Evolutionary conservation across 2,797 vertebrate genomes (phyloP).

Genomic region (Borostomias antarcticus): DNA sequence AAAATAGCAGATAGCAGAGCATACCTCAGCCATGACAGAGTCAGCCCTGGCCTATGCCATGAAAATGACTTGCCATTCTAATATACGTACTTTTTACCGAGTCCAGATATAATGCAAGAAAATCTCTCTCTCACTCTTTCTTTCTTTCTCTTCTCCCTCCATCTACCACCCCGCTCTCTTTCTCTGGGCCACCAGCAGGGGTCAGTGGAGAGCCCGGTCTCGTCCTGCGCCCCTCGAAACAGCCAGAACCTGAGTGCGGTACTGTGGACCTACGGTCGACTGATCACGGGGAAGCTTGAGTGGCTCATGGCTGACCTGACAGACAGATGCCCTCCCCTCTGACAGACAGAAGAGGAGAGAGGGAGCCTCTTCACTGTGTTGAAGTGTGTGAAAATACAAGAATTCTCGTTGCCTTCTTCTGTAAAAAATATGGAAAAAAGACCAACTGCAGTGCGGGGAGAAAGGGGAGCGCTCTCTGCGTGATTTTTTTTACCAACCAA

Average conservation of each 20-base stretch:
- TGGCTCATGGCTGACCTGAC: conserved; percentile 60
- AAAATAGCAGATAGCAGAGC: conserved; percentile 56
- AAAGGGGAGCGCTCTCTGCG: too few relatives aligned
- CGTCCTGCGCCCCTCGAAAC: conserved; percentile 57
- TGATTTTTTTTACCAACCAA: too few relatives aligned
- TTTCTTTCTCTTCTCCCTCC: neutral
- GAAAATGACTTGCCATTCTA: neutral
- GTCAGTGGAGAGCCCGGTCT: conserved; percentile 42
- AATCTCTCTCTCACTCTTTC: neutral
- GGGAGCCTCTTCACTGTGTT: neutral
- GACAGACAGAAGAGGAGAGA: conserved; percentile 28
- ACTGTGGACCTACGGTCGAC: conserved; percentile 59
- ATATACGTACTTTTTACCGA: too few relatives aligned
- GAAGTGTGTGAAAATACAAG: neutral
- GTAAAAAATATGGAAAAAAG: too few relatives aligned
- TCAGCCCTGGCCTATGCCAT: conserved; percentile 12
- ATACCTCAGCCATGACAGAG: conserved; percentile 60
- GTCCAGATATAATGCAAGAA: neutral
- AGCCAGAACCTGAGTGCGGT: conserved; percentile 57
- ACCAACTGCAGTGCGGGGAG: too few relatives aligned
- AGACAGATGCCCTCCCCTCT: conserved; percentile 47
- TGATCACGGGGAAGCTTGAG: conserved; percentile 74
- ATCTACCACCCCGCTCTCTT: neutral
- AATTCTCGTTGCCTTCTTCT: too few relatives aligned
- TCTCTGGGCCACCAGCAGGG: conserved; percentile 58